Percentiles rank a stretch among this genome's conserved stretches.
phyloP scores from a whole-genome alignment of 2,113 vertebrate genomes.

The Dolichallabes microphthalmus region DNA sequence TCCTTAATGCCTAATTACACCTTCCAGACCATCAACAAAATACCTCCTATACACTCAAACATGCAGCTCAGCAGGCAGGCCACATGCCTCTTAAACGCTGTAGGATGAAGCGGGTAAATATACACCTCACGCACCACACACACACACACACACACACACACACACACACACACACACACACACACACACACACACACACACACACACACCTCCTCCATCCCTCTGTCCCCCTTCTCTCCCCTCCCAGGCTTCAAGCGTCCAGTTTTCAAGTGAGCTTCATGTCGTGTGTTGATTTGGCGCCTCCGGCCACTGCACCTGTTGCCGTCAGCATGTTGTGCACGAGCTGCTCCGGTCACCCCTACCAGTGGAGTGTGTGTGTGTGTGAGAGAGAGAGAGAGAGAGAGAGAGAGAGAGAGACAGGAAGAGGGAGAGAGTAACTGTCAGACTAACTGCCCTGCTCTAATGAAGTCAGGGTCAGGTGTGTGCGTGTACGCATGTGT shows the following conservation, averaged over 20 bases:
- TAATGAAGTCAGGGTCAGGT: constrained; percentile 39
- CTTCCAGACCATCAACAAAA: constrained; percentile 20
- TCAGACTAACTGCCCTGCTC: constrained; percentile 47
- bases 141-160: constrained; percentile 1
- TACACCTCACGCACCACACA: not conserved
- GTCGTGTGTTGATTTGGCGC: constrained; percentile 61
- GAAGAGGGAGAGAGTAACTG: constrained; percentile 16
- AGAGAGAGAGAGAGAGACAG: not conserved
- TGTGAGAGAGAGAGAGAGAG: not conserved
- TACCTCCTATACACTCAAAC: constrained; percentile 4
- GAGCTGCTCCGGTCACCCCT: constrained; percentile 55
- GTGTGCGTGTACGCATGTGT: constrained; percentile 37
- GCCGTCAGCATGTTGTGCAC: constrained; percentile 59
- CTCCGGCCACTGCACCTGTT: constrained; percentile 68
- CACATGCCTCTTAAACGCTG: not conserved
- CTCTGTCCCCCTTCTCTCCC: no score
- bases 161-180: not conserved
- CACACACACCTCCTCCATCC: not conserved
- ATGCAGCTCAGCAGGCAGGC: not conserved
- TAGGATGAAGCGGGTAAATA: not conserved
- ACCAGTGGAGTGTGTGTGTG: constrained; percentile 29
- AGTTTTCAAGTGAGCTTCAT: constrained; percentile 41
- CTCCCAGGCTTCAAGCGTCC: constrained; percentile 47
- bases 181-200: not conserved
- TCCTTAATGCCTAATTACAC: constrained; percentile 40